Base-by-base conservation (phyloP, 2,888 invertebrate species). In the Heliconius erato region DNA sequence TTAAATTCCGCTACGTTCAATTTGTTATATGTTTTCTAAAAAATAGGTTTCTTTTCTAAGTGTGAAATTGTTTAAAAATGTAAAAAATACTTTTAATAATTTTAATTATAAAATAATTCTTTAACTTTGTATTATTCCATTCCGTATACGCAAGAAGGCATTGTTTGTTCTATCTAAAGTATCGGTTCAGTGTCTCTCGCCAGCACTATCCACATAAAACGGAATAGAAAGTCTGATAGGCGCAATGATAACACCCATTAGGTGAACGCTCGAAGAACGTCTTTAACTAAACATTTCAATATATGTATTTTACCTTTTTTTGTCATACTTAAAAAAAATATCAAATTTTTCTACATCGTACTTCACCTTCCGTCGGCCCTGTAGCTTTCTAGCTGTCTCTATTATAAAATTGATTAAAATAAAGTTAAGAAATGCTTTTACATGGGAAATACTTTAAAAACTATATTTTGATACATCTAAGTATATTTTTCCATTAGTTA, bases 201-300 rank as follows among this genome's bases (percentile, higher is more conserved):
- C 26, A 44, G 85, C 89, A 88, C 90, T 91, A 88, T 92, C 91
- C 89, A 93, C 92, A 88, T 89, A 81, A 83, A 87, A 86, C 85
- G 87, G 86, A 89, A 91, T 93, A 92, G 89, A 88, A 88, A 88
- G 87, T 87, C 78, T 78, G 83, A 93, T 92, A 91, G 91, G 88
- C 86, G 86, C 89, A 54, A 54, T 54, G 54, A 90, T 92, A 91
- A 89, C 89, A 85, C 86, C 86, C 86, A 88, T 88, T 91, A 90
- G 91, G 87, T 89, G 88, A 86, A 65, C 65, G 14, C 26, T 26
- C 14, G 14, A 65, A 12, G 14, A 26, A 65, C 65, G 26, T 23
- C 19, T 23, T 54, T 9, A 54, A 23, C 23, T 54, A 54, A 54
- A 54, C 19, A 54, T 54, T 23, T 54, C 7, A 54, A 54, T 23